Percentiles rank a stretch among this genome's conserved stretches.
phyloP scores from a whole-genome alignment of 2,797 vertebrate species.

The Rachycentron canadum region DNA sequence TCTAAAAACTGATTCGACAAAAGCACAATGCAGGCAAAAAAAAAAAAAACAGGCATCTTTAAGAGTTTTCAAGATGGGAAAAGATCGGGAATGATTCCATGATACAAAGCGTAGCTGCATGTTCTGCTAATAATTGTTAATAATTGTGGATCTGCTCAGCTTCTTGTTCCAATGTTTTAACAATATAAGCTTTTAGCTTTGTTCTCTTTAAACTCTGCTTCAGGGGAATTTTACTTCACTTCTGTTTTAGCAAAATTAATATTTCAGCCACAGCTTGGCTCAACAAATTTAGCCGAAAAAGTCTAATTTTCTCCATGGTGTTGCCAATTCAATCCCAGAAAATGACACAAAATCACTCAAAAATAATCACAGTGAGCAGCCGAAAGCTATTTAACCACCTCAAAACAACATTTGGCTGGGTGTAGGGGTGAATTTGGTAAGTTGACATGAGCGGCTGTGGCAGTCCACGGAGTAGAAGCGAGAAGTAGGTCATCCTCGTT shows the following conservation, averaged over 20 bases:
- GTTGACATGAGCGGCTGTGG: conserved; percentile 90
- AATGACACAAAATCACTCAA: conserved; percentile 32
- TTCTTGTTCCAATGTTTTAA: not conserved
- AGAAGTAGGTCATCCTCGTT: conserved; percentile 94
- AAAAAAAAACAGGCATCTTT: conserved; percentile 12
- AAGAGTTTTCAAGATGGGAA: conserved; percentile 9
- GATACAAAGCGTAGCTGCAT: conserved; percentile 16
- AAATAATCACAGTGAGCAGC: conserved; percentile 30
- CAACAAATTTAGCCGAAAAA: conserved; percentile 33
- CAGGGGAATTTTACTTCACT: conserved; percentile 6
- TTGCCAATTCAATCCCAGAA: not conserved
- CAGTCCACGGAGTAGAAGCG: conserved; percentile 85
- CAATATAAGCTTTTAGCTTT: not conserved
- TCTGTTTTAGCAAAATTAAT: conserved; percentile 29
- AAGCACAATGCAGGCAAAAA: conserved; percentile 6
- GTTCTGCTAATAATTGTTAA: conserved; percentile 20
- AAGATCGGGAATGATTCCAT: conserved; percentile 24
- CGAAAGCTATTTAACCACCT: conserved; percentile 48
- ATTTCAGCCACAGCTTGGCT: conserved; percentile 5
- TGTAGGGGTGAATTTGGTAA: conserved; percentile 80
- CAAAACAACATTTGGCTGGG: conserved; percentile 79
- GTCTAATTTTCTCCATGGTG: not conserved
- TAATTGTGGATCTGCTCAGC: conserved; percentile 6
- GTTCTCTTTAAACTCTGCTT: conserved; percentile 19
- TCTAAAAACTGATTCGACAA: conserved; percentile 64